Percentiles rank a stretch among this genome's conserved stretches.
phyloP scores from a whole-genome alignment of 2,113 vertebrate species.

The Sialia sialis region DNA sequence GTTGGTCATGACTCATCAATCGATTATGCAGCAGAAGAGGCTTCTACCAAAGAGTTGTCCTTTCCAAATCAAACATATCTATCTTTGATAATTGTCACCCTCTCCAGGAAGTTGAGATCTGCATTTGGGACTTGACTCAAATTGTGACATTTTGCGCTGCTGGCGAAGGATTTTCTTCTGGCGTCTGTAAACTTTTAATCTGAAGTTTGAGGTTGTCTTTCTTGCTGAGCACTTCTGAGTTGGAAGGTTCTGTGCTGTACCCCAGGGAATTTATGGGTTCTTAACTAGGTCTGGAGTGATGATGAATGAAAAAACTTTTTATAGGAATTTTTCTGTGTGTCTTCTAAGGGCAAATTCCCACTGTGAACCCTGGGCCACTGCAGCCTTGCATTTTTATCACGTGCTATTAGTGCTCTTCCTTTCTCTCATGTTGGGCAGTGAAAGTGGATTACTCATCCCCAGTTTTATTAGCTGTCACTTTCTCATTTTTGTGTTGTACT shows the following conservation, averaged over 20 bases:
- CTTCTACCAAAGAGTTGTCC: slow-evolving; percentile 4
- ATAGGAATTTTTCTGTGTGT: neutral
- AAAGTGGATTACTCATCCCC: slow-evolving; percentile 27
- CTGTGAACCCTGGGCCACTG: neutral
- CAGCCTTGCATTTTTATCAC: slow-evolving; percentile 14
- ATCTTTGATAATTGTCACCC: slow-evolving; percentile 42
- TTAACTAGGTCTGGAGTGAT: neutral
- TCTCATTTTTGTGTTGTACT: neutral
- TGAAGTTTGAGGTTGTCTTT: neutral
- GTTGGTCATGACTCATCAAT: slow-evolving; percentile 47
- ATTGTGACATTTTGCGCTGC: slow-evolving; percentile 12
- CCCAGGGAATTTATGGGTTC: neutral
- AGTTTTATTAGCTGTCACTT: slow-evolving; percentile 4
- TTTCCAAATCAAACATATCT: slow-evolving; percentile 45
- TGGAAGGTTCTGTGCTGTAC: neutral
- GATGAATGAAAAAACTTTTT: neutral
- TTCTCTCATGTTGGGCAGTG: neutral
- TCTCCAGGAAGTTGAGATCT: slow-evolving; percentile 34
- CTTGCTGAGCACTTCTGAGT: neutral
- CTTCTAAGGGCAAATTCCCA: neutral
- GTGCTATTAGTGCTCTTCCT: neutral
- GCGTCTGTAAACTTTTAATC: neutral
- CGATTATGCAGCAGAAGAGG: slow-evolving; percentile 25
- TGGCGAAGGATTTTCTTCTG: neutral
- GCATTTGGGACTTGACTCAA: slow-evolving; percentile 28